phyloP scores from a whole-genome alignment of 2,888 invertebrate species.

The Zhuqinia jingwanae region DNA sequence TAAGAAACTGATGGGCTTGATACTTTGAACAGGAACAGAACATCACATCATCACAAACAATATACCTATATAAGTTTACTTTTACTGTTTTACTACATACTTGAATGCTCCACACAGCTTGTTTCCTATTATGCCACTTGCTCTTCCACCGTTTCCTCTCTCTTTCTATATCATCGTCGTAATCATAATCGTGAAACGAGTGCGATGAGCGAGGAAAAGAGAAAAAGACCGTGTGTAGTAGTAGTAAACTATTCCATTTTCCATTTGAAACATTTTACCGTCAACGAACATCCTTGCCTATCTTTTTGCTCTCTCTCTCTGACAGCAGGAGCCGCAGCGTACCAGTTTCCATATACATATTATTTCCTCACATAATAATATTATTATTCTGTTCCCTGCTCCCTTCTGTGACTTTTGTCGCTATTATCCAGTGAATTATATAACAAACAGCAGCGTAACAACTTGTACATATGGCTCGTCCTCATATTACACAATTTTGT shows the following conservation, averaged over 20 bases:
- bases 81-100: neutral
- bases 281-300: conserved; percentile 39
- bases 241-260: conserved; percentile 61
- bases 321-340: conserved; percentile 54
- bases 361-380: neutral
- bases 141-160: neutral
- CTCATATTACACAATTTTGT: neutral
- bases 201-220: conserved; percentile 16
- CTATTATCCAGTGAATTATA: conserved; percentile 13
- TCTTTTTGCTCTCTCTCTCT: too few relatives aligned
- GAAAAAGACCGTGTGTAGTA: conserved; percentile 55
- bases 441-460: conserved; percentile 1
- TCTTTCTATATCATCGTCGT: conserved; percentile 51
- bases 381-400: neutral
- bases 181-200: conserved; percentile 46
- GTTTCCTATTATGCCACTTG: neutral
- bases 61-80: neutral
- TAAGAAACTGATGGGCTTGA: neutral
- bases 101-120: conserved; percentile 3
- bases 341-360: neutral
- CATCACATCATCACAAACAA: neutral
- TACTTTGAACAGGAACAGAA: neutral
- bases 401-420: conserved; percentile 2
- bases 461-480: conserved; percentile 13
- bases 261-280: conserved; percentile 68